phyloP scores from a whole-genome alignment of 2,113 vertebrate species.

The Notechis scutatus region DNA sequence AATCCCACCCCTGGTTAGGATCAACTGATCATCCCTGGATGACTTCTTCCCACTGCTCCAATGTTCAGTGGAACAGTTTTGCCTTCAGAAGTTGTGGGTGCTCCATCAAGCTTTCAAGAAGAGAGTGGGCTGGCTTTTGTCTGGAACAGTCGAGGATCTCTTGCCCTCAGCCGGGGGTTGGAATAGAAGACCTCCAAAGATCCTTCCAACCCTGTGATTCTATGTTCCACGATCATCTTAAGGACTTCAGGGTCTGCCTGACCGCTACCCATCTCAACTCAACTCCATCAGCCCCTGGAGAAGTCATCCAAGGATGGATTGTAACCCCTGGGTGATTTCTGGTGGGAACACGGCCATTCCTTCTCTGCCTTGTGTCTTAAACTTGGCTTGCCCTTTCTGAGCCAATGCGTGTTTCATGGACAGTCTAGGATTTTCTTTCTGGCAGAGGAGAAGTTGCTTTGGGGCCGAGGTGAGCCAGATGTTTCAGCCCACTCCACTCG shows the following conservation, averaged over 20 bases:
- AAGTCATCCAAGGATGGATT: neutral
- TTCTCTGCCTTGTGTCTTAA: neutral
- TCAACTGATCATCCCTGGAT: no score
- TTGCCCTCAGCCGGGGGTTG: no score
- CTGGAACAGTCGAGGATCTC: no score
- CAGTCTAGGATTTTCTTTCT: constrained; percentile 7
- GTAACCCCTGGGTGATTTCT: neutral
- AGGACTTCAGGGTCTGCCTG: neutral
- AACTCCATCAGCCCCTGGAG: neutral
- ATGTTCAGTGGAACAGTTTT: no score
- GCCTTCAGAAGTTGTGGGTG: no score
- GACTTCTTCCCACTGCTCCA: no score
- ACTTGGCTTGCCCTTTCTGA: constrained; percentile 4
- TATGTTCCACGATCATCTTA: neutral
- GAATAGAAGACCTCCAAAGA: no score
- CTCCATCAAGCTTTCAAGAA: no score
- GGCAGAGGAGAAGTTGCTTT: neutral
- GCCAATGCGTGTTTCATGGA: neutral
- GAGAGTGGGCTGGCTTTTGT: no score
- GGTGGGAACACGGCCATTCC: neutral
- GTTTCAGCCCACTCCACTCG: neutral
- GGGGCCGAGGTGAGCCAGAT: neutral
- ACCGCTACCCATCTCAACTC: neutral
- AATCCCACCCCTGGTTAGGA: no score
- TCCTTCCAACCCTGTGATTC: no score